These are phyloP conservation scores for Amorpha juglandis DNA, from an alignment of 2,888 invertebrate species.

Conservation along the genomic window DNA sequence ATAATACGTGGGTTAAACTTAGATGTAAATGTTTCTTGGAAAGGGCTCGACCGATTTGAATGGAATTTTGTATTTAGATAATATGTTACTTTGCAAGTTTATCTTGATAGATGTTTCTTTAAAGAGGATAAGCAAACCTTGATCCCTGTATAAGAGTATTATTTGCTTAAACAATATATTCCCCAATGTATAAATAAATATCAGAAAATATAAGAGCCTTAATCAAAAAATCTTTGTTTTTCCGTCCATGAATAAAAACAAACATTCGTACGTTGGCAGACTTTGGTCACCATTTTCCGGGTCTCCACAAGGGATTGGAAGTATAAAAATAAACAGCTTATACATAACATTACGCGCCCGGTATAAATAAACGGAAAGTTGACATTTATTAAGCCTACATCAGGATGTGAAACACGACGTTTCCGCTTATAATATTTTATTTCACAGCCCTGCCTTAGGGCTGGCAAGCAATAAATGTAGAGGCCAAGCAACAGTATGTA, in stretches of 20 bases:
- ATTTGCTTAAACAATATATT: too few relatives aligned
- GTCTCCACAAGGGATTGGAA: neutral
- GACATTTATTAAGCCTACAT: constrained; percentile 23
- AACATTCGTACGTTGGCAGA: neutral
- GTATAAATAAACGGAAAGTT: constrained; percentile 21
- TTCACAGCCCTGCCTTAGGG: constrained; percentile 11
- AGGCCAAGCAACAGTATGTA: too few relatives aligned
- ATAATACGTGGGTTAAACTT: too few relatives aligned
- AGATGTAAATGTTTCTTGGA: too few relatives aligned
- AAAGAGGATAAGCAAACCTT: too few relatives aligned
- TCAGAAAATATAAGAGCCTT: too few relatives aligned
- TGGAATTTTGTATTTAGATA: too few relatives aligned
- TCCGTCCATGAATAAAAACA: constrained; percentile 10
- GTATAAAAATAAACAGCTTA: constrained; percentile 18
- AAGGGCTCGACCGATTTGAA: too few relatives aligned
- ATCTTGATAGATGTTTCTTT: too few relatives aligned
- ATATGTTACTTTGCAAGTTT: too few relatives aligned
- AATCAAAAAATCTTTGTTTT: neutral
- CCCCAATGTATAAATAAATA: too few relatives aligned
- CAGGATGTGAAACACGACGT: constrained; percentile 4
- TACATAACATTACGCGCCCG: neutral
- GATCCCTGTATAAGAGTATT: too few relatives aligned
- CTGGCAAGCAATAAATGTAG: neutral
- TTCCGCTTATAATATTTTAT: constrained; percentile 18
- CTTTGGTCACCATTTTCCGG: constrained; percentile 10